Evolutionary conservation across 2,888 invertebrate species (phyloP), one percentile per base, ranked within the genome.

Genomic region (Fragum sueziense): DNA sequence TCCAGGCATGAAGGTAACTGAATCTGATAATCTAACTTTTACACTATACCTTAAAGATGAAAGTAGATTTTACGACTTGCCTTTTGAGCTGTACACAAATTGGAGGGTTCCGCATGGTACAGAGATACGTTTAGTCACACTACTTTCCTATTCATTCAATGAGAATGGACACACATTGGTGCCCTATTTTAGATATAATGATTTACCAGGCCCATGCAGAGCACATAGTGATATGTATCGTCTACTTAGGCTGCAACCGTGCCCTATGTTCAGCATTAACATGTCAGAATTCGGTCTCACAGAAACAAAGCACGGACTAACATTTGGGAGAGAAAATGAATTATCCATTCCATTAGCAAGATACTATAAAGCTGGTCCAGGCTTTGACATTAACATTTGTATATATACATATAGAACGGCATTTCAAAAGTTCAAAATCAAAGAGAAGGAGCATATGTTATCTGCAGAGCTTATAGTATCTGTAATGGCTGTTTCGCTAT

Each of bases 381-480:
- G 9, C 1, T 7, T 33, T 33, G 9, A 20, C 0, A 29, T 61
- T 29, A 29, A 17, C 20, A 20, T 61, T 20, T 61, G 61, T 61
- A 20, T 61, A n/a, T 31, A 31, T 2, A 61, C 33, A 7, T 61
- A 33, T n/a, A 61, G n/a, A 33, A 9, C 7, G 20, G 33, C n/a
- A 31, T 29, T 59, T 1, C 6, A 31, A 17, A 61, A 9, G 7
- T 22, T 57, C 3, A 33, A 33, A 33, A n/a, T 11, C n/a, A 61
- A 61, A 29, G 20, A 7, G 3, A 61, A 17, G 20, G 33, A 29
- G 2, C 2, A 31, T 0, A 31, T 11, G 4, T 9, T 47, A 14
- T 33, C 20, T 9, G 47, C 54, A 34, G 72, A 72, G 34, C 11
- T 33, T 17, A 31, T 77, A 1, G n/a, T 78, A 20, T 78, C 81